Evolutionary conservation across 2,113 vertebrate species (phyloP), one percentile per base, ranked within the genome.

Genomic region (Strix uralensis): DNA sequence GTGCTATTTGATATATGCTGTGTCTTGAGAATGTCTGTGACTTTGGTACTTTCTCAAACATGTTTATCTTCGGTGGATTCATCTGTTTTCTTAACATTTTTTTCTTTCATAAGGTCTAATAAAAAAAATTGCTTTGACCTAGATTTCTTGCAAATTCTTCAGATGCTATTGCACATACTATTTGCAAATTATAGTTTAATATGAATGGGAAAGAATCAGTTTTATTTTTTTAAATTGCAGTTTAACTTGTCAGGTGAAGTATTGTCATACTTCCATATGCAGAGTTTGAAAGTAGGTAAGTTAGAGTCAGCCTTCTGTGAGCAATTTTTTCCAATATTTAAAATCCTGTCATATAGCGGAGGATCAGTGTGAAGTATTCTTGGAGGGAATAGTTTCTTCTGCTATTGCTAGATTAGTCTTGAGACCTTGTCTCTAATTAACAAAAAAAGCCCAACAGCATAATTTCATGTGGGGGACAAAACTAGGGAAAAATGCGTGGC

Each of bases 341-440:
- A 86, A 81, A 81, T 92, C 59, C 21, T 67, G 10, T 67, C 55
- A 34, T 67, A 25, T 46, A 83, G 38, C 6, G 51, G 44, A 72
- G 26, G 47, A 84, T 88, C 55, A 55, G 19, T 52, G 10, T 62
- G 67, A 77, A 88, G 32, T 67, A 44, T 83, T 92, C n/a, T 55
- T 84, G 59, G 51, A 88, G 51, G 20, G 61, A 86, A 44, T 66
- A 54, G 19, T 78, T 90, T 89, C 47, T 88, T 83, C 69, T 88
- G 57, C 36, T 84, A 19, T 49, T 86, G 30, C n/a, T 63, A 71
- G 55, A 86, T 92, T 63, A 87, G 63, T 87, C 34, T 86, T 88
- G 44, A 90, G 66, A 62, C 75, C 52, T 78, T 63, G 21, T 91
- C 95, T 92, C 72, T 92, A 88, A 92, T 88, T 91, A 88, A 66